Percentiles rank a stretch among this genome's conserved stretches.
phyloP scores from a whole-genome alignment of 2,888 invertebrate genomes.

The Orthosia gracilis region DNA sequence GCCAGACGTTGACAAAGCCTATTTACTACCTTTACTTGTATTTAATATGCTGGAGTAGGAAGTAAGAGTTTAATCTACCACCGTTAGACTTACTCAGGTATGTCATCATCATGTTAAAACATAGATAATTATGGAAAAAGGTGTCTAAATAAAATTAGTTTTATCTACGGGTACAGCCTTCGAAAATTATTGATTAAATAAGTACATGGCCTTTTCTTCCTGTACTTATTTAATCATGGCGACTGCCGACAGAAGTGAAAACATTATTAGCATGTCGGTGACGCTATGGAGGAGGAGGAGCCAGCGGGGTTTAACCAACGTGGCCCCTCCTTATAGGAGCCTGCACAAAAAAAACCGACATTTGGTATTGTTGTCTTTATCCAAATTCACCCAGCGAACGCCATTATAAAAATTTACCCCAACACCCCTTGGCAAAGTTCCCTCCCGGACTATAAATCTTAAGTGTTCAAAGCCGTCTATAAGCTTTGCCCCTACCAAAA shows the following conservation, averaged over 20 bases:
- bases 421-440: constrained; percentile 7
- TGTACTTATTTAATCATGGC: too few species aligned
- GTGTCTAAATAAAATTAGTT: not conserved
- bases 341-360: constrained; percentile 1
- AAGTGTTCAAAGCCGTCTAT: constrained; percentile 6
- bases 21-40: not conserved
- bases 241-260: too few species aligned
- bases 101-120: not conserved
- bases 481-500: too few species aligned
- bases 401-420: constrained; percentile 11
- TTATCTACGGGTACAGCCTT: not conserved
- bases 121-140: not conserved
- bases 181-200: not conserved
- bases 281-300: constrained; percentile 55
- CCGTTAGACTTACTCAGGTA: not conserved
- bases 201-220: too few species aligned
- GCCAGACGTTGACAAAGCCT: constrained; percentile 10
- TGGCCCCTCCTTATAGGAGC: constrained; percentile 41
- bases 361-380: constrained; percentile 17
- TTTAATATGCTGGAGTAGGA: not conserved
- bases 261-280: too few species aligned
- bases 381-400: constrained; percentile 5
- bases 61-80: not conserved
- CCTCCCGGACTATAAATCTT: constrained; percentile 46
- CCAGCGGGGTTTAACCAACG: constrained; percentile 41